Evolutionary conservation across 2,888 invertebrate species (phyloP).

Genomic region (Punctoribates punctum): DNA sequence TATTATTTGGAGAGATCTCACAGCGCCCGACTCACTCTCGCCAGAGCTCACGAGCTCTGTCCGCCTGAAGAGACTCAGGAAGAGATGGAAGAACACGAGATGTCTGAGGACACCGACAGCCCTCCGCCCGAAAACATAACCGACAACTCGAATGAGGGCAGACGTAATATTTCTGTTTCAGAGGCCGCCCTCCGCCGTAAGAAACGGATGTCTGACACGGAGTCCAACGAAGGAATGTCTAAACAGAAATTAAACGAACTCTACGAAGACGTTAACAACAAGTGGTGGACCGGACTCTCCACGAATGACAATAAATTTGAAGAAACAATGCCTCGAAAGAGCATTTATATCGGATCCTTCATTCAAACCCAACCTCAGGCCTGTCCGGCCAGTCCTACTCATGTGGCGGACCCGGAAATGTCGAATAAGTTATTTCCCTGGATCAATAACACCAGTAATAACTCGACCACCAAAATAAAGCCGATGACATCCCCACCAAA

Average conservation of each 20-base stretch:
- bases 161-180: too few relatives aligned
- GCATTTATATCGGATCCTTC: too few relatives aligned
- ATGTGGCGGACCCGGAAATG: too few relatives aligned
- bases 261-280: background rate
- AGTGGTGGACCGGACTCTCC: background rate
- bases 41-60: slow-evolving; percentile 70
- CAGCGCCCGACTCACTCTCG: slow-evolving; percentile 82
- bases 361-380: background rate
- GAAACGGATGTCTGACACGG: too few relatives aligned
- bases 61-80: slow-evolving; percentile 61
- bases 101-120: slow-evolving; percentile 48
- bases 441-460: background rate
- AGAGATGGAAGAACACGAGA: slow-evolving; percentile 49
- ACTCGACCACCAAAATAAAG: background rate
- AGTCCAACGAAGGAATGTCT: background rate
- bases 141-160: too few relatives aligned
- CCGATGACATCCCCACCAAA: background rate
- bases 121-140: slow-evolving; percentile 44
- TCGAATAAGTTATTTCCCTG: background rate
- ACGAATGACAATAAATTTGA: background rate
- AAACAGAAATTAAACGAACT: background rate
- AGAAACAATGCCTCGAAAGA: too few relatives aligned
- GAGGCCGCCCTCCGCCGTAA: background rate
- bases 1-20: slow-evolving; percentile 90
- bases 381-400: background rate